Evolutionary conservation across 1,140 invertebrate genomes (phyloP).

Genomic region (Eufriesea mexicana): DNA sequence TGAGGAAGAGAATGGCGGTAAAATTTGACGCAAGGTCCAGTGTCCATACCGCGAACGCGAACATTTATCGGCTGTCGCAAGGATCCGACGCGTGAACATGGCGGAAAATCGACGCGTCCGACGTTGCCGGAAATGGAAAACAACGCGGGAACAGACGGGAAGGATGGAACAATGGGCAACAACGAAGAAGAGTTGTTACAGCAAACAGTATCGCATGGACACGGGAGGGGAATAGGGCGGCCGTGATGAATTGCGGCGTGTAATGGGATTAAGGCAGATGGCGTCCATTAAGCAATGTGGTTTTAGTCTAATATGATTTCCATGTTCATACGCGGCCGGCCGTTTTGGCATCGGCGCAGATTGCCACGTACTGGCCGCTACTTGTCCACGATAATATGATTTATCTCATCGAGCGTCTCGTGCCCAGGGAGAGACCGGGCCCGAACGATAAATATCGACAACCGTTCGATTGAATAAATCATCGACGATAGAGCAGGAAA

Average conservation of each 20-base stretch:
- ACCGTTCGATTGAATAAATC: conserved; percentile 67
- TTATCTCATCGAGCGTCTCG: conserved; percentile 64
- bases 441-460: conserved; percentile 67
- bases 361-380: conserved; percentile 63
- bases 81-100: neutral
- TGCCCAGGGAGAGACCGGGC: conserved; percentile 12
- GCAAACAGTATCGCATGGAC: conserved; percentile 29
- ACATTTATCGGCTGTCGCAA: no score
- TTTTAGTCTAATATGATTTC: conserved; percentile 65
- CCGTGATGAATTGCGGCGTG: conserved; percentile 42
- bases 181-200: conserved; percentile 28
- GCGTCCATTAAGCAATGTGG: conserved; percentile 55
- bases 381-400: conserved; percentile 71
- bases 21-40: no score
- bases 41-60: neutral
- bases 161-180: conserved; percentile 10
- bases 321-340: conserved; percentile 41
- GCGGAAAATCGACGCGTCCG: neutral
- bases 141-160: no score
- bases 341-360: conserved; percentile 61
- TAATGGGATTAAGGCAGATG: conserved; percentile 54
- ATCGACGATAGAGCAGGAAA: conserved; percentile 55
- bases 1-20: no score
- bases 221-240: neutral
- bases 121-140: neutral